Evolutionary conservation across 1,140 invertebrate species (phyloP).

Genomic region (Heliconius nattereri): DNA sequence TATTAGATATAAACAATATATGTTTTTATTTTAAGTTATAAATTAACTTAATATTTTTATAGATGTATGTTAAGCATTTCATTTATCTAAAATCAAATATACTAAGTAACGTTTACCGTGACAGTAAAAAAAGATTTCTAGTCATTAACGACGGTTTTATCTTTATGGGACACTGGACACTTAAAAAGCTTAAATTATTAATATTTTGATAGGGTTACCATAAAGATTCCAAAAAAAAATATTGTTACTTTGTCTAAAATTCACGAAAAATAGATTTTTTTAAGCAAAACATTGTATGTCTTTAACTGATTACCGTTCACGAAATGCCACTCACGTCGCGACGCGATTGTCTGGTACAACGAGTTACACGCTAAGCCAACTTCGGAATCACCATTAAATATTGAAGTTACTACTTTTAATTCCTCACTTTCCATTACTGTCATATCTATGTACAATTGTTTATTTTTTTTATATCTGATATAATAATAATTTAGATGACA

Average conservation of each 20-base stretch:
- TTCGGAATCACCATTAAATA: background rate
- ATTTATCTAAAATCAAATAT: too few relatives aligned
- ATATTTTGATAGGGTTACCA: background rate
- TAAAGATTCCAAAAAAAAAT: background rate
- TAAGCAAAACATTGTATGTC: background rate
- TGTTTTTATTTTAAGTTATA: too few relatives aligned
- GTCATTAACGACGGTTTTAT: too few relatives aligned
- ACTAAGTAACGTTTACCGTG: too few relatives aligned
- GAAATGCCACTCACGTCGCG: slow-evolving; percentile 11
- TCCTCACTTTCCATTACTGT: background rate
- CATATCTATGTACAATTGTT: background rate
- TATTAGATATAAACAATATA: background rate
- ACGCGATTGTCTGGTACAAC: slow-evolving; percentile 11
- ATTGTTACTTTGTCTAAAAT: background rate
- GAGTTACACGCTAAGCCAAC: slow-evolving; percentile 9
- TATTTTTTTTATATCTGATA: too few relatives aligned
- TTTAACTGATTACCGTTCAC: slow-evolving; percentile 12
- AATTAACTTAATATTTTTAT: too few relatives aligned
- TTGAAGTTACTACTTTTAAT: background rate
- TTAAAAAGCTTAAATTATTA: background rate
- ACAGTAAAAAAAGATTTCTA: too few relatives aligned
- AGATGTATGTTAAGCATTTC: too few relatives aligned
- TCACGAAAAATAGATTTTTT: background rate
- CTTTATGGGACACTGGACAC: too few relatives aligned
- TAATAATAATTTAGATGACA: too few relatives aligned